Evolutionary conservation across 2,797 vertebrate species (phyloP), one percentile per base, ranked within the genome.

Genomic region (Apogon talboti): DNA sequence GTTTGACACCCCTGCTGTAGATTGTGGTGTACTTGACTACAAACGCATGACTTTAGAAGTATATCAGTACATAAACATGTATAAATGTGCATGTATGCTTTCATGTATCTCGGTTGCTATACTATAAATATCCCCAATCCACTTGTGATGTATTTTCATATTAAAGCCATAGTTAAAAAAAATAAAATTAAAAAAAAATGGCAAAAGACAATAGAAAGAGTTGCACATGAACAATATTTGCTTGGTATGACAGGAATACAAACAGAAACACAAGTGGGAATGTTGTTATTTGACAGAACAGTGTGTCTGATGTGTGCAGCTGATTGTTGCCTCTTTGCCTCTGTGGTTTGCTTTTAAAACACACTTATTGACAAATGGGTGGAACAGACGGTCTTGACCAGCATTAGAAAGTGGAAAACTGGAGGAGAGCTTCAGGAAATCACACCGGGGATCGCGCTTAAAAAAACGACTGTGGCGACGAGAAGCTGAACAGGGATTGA

Each of bases 111-210:
- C 38, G 47, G 28, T 40, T 50, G 10, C 38, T 19, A 35, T 40
- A 49, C 47, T 30, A 40, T 41, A 49, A 65, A 15, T 16, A 46
- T 50, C 24, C 44, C 45, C 24, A n/a, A 48, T 66, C 24, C 53
- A 68, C 67, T 61, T 68, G 66, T 5, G 15, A 8, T 58, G 6
- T 65, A 45, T 72, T 67, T 68, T 69, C 76, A 81, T 76, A 76
- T 76, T 65, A 66, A 76, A 54, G 48, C 30, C 1, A 46, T n/a
- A 1, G 14, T 79, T 70, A 75, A 45, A 81, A 49, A 33, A 67
- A 66, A 45, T n/a, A n/a, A n/a, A n/a, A n/a, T 70, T 76, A 45
- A 81, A 49, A 33, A 67, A 66, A 45, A 44, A 38, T 16, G 47
- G 16, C 24, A 49, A 42, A 49, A 51, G 18, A 51, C 50, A 55